Conservation (phyloP, 2,113 vertebrate species). For the Hippopotamus amphibius region DNA sequence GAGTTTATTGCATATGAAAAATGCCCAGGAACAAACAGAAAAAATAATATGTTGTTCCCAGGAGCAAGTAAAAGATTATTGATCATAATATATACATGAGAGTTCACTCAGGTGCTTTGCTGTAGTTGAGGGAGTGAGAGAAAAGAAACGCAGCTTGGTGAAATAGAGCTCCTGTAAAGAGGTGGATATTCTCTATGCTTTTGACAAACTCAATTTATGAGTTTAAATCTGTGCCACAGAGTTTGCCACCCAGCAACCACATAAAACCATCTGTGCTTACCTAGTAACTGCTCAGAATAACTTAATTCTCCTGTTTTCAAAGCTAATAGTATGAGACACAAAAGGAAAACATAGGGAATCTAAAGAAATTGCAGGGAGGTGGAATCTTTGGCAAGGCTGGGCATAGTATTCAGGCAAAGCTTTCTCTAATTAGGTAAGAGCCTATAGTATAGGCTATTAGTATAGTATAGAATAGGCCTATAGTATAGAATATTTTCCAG, state of each 20-base stretch:
- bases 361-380: slow-evolving; percentile 15
- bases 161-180: neutral
- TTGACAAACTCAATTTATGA: slow-evolving; percentile 54
- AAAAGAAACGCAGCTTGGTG: slow-evolving; percentile 47
- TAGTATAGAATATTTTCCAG: neutral
- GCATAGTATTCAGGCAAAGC: slow-evolving; percentile 15
- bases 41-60: slow-evolving; percentile 67
- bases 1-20: slow-evolving; percentile 60
- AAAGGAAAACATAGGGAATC: neutral
- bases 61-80: slow-evolving; percentile 57
- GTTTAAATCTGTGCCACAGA: slow-evolving; percentile 43
- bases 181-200: neutral
- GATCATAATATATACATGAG: slow-evolving; percentile 42
- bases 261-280: slow-evolving; percentile 38
- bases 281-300: slow-evolving; percentile 64
- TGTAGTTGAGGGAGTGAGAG: neutral
- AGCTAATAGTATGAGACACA: slow-evolving; percentile 39
- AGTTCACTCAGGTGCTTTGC: slow-evolving; percentile 36
- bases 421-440: neutral
- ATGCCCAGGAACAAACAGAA: slow-evolving; percentile 75
- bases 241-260: slow-evolving; percentile 65
- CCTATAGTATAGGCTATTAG: no score
- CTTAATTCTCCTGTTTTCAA: slow-evolving; percentile 44
- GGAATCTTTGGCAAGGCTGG: neutral
- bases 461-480: no score